Conservation (phyloP, 2,113 vertebrate genomes). For the Rhea americana region DNA sequence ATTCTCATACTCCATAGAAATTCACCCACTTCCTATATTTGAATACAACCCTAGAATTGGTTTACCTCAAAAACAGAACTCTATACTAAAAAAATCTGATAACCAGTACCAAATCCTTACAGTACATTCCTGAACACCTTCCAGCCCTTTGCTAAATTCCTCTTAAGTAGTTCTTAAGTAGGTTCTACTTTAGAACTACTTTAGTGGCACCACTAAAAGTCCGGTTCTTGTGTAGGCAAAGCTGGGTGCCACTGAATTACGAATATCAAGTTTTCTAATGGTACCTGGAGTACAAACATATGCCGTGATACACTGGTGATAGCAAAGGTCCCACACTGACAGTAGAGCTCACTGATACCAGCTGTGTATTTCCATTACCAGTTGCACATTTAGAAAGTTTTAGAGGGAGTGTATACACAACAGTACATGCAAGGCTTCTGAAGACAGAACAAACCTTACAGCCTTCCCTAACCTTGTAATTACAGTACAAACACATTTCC, state of each 20-base stretch:
- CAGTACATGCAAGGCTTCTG: not conserved
- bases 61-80: not conserved
- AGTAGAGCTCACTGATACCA: not conserved
- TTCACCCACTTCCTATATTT: not conserved
- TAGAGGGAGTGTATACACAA: not conserved
- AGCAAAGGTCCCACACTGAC: not conserved
- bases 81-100: not conserved
- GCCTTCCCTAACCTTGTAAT: not conserved
- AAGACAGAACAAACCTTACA: not conserved
- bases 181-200: not conserved
- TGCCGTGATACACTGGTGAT: accelerated
- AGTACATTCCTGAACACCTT: not conserved
- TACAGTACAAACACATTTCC: not conserved
- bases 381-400: not conserved
- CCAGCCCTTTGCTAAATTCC: not conserved
- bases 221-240: accelerated
- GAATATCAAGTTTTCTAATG: accelerated
- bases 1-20: not conserved
- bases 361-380: not conserved
- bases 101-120: not conserved
- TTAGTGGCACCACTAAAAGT: not conserved
- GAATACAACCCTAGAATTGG: not conserved
- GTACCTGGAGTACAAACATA: accelerated
- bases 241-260: accelerated
- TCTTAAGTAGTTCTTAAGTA: no score